phyloP scores from a whole-genome alignment of 1,140 invertebrate species.

The Monomorium pharaonis region DNA sequence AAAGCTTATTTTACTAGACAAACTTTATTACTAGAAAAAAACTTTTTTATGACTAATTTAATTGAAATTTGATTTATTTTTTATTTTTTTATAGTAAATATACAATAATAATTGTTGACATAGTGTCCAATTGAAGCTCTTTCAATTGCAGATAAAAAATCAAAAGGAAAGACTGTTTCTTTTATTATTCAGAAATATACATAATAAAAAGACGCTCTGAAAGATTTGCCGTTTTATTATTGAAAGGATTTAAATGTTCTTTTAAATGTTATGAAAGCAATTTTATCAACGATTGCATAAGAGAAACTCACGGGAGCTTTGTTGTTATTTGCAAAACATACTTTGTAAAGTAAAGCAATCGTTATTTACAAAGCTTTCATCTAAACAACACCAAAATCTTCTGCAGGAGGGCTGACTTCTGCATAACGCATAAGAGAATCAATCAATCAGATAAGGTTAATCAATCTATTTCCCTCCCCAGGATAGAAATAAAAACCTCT shows the following conservation, averaged over 20 bases:
- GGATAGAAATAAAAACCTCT: too few species aligned
- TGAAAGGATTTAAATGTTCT: neutral
- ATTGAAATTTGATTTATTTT: neutral
- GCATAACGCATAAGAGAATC: too few species aligned
- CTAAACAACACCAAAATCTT: neutral
- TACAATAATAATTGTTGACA: neutral
- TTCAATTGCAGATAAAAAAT: neutral
- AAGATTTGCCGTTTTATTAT: neutral
- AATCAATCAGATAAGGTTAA: too few species aligned
- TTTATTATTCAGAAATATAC: neutral
- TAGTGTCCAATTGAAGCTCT: neutral
- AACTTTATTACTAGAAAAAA: neutral
- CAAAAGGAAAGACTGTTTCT: neutral
- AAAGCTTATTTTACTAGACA: neutral
- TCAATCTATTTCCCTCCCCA: too few species aligned
- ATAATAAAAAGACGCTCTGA: neutral
- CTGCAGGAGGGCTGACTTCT: too few species aligned
- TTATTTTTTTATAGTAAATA: neutral
- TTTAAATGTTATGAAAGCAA: slow-evolving; percentile 1
- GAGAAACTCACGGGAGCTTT: neutral
- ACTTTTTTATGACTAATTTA: neutral
- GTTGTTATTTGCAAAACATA: neutral
- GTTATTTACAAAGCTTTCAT: neutral
- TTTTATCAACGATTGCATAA: neutral
- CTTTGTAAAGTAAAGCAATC: neutral